Conservation (phyloP, 2,888 invertebrate species). For the Ryuthela nishihirai region DNA sequence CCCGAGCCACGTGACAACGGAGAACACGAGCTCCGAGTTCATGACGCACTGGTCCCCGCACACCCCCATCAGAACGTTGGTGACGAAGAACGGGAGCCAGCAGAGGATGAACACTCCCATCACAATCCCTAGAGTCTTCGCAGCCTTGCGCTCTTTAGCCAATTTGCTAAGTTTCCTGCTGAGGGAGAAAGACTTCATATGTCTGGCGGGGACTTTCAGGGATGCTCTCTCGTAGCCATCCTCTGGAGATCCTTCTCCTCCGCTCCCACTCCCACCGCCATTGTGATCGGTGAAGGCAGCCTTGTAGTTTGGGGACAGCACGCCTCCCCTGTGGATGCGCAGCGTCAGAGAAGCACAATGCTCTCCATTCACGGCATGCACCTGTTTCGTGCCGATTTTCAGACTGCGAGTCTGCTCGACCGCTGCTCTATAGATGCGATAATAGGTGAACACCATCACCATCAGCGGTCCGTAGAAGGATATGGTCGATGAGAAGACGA, state of each 20-base stretch:
- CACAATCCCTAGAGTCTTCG: constrained; percentile 93
- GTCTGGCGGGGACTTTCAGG: constrained; percentile 21
- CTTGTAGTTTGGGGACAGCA: neutral
- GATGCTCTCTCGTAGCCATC: constrained; percentile 22
- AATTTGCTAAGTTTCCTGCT: constrained; percentile 91
- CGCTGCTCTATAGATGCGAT: constrained; percentile 90
- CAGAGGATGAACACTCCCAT: constrained; percentile 93
- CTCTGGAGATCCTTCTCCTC: constrained; percentile 1
- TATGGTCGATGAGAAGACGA: constrained; percentile 95
- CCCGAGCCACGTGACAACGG: constrained; percentile 88
- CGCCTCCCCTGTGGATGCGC: constrained; percentile 87
- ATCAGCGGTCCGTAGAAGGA: constrained; percentile 95
- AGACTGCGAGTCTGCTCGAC: constrained; percentile 85
- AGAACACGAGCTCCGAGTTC: constrained; percentile 80
- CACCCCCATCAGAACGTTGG: constrained; percentile 85
- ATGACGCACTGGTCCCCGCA: constrained; percentile 69
- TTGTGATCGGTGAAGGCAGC: constrained; percentile 11
- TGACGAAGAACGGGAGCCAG: constrained; percentile 96
- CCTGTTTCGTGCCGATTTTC: constrained; percentile 76
- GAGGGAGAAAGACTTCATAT: constrained; percentile 78
- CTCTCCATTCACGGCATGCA: constrained; percentile 47
- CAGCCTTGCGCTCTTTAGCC: constrained; percentile 95
- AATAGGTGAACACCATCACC: constrained; percentile 98
- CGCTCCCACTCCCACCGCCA: neutral
- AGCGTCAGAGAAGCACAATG: constrained; percentile 62